phyloP scores from a whole-genome alignment of 2,797 vertebrate species.

The Tachyglossus aculeatus region DNA sequence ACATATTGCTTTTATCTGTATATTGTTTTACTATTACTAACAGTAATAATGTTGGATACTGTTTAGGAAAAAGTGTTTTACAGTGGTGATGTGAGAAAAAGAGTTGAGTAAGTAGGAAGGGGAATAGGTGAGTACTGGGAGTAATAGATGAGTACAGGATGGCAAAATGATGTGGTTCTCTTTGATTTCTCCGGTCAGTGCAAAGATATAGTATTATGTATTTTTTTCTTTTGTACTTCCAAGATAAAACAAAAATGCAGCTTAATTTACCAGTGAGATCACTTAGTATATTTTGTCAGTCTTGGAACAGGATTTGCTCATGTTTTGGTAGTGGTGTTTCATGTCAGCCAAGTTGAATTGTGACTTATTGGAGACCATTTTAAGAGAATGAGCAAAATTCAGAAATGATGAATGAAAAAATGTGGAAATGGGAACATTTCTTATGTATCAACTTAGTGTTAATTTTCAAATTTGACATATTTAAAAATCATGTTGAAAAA shows the following conservation, averaged over 20 bases:
- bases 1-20: constrained; percentile 45
- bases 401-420: not conserved
- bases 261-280: not conserved
- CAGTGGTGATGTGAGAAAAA: constrained; percentile 35
- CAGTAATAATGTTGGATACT: constrained; percentile 32
- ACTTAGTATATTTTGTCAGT: not conserved
- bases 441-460: not conserved
- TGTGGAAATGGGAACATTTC: constrained; percentile 7
- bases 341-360: not conserved
- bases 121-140: constrained; percentile 3
- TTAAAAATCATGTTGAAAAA: constrained; percentile 2
- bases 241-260: not conserved
- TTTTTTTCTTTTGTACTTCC: not conserved
- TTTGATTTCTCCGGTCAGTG: constrained; percentile 20
- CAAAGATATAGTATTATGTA: constrained; percentile 36
- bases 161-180: constrained; percentile 4
- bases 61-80: constrained; percentile 43
- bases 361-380: not conserved
- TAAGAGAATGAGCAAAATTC: not conserved
- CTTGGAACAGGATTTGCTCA: not conserved
- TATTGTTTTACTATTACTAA: constrained; percentile 40
- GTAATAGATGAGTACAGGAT: not conserved
- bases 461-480: not conserved
- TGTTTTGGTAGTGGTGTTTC: not conserved
- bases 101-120: constrained; percentile 25